Conservation (phyloP, 2,113 vertebrate species). For the Pygoscelis adeliae region DNA sequence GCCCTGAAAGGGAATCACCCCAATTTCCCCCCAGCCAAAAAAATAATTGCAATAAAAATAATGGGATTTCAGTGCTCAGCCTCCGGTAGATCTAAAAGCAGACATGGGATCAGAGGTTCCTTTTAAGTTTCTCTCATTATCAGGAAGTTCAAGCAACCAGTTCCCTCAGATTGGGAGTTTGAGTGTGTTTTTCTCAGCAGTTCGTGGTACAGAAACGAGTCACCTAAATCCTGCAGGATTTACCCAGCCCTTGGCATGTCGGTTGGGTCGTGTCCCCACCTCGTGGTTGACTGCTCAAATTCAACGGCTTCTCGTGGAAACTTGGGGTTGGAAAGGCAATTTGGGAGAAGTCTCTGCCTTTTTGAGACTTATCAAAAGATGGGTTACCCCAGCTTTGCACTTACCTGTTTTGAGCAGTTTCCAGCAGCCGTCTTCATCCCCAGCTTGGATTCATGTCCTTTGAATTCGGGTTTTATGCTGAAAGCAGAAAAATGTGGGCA, state of each 20-base stretch:
- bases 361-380: neutral
- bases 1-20: neutral
- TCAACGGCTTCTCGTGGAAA: neutral
- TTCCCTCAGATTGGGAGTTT: no score
- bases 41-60: neutral
- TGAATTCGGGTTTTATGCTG: neutral
- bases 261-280: no score
- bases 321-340: neutral
- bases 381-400: neutral
- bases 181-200: no score
- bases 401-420: neutral
- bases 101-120: no score
- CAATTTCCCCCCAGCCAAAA: neutral
- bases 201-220: neutral
- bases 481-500: neutral
- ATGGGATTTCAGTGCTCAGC: neutral
- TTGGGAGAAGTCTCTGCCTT: neutral
- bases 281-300: rapidly evolving
- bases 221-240: no score
- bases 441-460: neutral
- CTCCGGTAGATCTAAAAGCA: neutral
- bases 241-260: rapidly evolving
- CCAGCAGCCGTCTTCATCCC: neutral
- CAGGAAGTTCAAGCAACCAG: neutral
- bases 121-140: neutral